phyloP scores from a whole-genome alignment of 2,888 invertebrate species.

The Teleogryllus oceanicus region DNA sequence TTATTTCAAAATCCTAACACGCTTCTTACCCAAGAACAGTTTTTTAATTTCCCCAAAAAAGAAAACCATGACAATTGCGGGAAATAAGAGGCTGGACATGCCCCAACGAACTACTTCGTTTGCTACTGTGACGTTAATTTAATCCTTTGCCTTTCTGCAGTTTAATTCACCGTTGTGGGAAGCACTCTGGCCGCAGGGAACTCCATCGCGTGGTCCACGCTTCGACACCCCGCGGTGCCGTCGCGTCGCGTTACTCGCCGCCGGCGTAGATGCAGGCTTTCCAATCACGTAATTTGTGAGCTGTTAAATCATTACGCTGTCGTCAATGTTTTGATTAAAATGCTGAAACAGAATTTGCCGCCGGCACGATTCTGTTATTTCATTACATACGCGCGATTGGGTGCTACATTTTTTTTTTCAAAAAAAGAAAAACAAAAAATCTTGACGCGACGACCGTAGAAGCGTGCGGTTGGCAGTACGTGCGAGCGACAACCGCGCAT shows the following conservation, averaged over 20 bases:
- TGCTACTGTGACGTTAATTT: too few relatives aligned
- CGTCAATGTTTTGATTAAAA: slow-evolving; percentile 18
- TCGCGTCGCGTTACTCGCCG: background rate
- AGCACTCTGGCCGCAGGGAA: too few relatives aligned
- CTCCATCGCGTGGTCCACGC: too few relatives aligned
- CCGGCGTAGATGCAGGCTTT: background rate
- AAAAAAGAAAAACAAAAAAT: background rate
- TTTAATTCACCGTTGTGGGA: too few relatives aligned
- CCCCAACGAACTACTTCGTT: too few relatives aligned
- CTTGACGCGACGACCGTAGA: background rate
- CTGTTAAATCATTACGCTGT: background rate
- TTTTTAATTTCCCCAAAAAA: too few relatives aligned
- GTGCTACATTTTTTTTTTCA: background rate
- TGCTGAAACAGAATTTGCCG: background rate
- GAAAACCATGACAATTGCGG: too few relatives aligned
- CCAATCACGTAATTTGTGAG: slow-evolving; percentile 7
- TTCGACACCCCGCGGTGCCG: too few relatives aligned
- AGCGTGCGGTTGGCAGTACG: background rate
- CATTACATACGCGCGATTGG: background rate
- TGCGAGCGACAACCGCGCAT: background rate
- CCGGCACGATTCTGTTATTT: background rate
- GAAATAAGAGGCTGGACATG: too few relatives aligned
- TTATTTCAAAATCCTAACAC: too few relatives aligned
- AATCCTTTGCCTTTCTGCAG: too few relatives aligned
- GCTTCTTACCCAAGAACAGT: too few relatives aligned